A percentile compares a stretch with the other conserved stretches of the same genome.
phyloP scores from a whole-genome alignment of 2,888 invertebrate species.

The Synergus umbraculus region DNA sequence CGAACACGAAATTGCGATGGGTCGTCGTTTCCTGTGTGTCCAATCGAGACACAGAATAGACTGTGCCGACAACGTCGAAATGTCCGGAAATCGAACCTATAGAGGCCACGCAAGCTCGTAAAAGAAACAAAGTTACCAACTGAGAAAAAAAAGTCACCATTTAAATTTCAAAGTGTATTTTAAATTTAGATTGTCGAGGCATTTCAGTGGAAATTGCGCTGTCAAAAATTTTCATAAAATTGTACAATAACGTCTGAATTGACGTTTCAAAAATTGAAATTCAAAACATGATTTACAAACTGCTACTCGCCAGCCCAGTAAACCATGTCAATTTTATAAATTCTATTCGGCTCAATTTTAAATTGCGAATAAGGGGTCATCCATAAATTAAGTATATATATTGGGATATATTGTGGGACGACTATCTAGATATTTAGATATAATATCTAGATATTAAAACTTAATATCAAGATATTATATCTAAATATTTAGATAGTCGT shows the following conservation, averaged over 20 bases:
- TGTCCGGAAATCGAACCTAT: neutral
- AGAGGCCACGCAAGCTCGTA: neutral
- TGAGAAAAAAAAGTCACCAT: slow-evolving; percentile 4
- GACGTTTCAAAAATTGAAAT: no score
- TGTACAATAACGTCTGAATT: no score
- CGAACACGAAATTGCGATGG: slow-evolving; percentile 38
- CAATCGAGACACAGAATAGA: slow-evolving; percentile 17
- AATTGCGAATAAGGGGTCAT: neutral
- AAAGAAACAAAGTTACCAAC: neutral
- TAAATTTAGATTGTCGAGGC: neutral
- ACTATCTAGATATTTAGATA: no score
- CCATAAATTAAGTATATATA: no score
- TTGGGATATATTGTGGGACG: no score
- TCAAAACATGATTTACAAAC: no score
- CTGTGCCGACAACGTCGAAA: slow-evolving; percentile 4
- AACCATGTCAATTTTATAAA: neutral
- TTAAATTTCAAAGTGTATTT: slow-evolving; percentile 6
- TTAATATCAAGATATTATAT: no score
- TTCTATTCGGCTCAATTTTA: neutral
- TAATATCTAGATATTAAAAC: no score
- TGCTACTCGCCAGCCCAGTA: no score
- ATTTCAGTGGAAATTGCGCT: no score
- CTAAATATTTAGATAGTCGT: no score
- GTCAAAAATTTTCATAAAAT: no score
- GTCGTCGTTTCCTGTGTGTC: neutral